Evolutionary conservation across 2,888 invertebrate genomes (phyloP).

Genomic region (Sericinus montela): DNA sequence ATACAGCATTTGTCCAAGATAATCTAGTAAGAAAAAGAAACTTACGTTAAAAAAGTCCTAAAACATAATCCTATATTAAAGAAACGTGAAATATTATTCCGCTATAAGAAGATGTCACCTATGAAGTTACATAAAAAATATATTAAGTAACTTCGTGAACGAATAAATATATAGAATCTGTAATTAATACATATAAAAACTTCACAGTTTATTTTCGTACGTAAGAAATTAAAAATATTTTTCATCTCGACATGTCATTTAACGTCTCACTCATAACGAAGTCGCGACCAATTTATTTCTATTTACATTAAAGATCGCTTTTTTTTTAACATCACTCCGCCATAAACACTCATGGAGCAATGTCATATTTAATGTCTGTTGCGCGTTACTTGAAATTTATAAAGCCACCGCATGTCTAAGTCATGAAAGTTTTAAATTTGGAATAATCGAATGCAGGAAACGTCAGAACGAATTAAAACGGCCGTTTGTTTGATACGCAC

Average conservation of each 20-base stretch:
- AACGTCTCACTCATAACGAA: neutral
- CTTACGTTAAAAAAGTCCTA: too few relatives aligned
- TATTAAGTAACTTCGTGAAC: too few relatives aligned
- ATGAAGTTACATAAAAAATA: too few relatives aligned
- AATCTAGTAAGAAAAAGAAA: too few relatives aligned
- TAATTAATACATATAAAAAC: too few relatives aligned
- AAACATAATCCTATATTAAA: too few relatives aligned
- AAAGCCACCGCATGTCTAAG: constrained; percentile 4
- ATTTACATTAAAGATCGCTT: constrained; percentile 3
- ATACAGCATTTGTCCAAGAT: too few relatives aligned
- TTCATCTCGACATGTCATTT: neutral
- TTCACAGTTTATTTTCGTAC: too few relatives aligned
- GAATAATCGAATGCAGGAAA: constrained; percentile 38
- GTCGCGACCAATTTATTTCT: constrained; percentile 8
- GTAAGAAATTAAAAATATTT: neutral
- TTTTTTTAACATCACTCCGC: neutral
- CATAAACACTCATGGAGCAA: constrained; percentile 3
- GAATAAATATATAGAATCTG: too few relatives aligned
- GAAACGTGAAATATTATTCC: too few relatives aligned
- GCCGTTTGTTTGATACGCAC: constrained; percentile 36
- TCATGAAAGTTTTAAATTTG: constrained; percentile 18
- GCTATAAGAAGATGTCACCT: too few relatives aligned
- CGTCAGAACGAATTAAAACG: constrained; percentile 46
- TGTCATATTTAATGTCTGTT: constrained; percentile 10
- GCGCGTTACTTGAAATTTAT: constrained; percentile 14